A percentile compares a stretch with the other conserved stretches of the same genome.
Conservation (phyloP, 1,140 invertebrate genomes). For the Macrotrachela quadricornifera region DNA sequence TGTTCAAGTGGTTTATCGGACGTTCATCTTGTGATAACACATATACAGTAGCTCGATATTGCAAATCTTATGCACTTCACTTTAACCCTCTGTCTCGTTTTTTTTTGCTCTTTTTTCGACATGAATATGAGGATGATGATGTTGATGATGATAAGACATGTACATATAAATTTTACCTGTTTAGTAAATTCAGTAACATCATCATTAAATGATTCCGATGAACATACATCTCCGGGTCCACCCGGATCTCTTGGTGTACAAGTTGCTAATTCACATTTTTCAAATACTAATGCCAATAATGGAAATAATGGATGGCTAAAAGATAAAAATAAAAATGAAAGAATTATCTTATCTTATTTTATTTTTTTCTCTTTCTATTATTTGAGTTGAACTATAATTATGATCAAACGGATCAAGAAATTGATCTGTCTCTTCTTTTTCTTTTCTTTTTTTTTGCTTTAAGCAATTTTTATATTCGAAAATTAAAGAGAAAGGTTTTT, state of each 20-base stretch:
- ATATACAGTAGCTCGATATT: background rate
- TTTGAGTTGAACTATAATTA: too few relatives aligned
- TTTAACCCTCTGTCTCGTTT: too few relatives aligned
- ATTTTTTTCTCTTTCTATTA: too few relatives aligned
- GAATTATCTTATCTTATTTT: background rate
- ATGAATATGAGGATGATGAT: too few relatives aligned
- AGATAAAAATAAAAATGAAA: constrained; percentile 10
- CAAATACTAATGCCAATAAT: constrained; percentile 88
- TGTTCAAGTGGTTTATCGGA: background rate
- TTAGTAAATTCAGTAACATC: constrained; percentile 96
- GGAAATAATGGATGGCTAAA: constrained; percentile 94
- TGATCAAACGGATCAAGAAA: too few relatives aligned
- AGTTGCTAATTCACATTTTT: constrained; percentile 98
- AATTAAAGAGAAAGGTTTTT: too few relatives aligned
- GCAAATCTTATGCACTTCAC: background rate
- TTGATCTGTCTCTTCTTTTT: too few relatives aligned
- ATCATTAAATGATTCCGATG: constrained; percentile 95
- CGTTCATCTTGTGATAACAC: background rate
- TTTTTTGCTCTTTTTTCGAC: too few relatives aligned
- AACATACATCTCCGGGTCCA: constrained; percentile 66
- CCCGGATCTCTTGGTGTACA: constrained; percentile 89
- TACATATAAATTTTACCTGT: constrained; percentile 44
- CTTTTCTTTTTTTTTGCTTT: too few relatives aligned
- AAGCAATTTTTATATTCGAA: too few relatives aligned
- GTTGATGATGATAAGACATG: background rate